Conservation (phyloP, 2,797 vertebrate genomes). For the Spheniscus humboldti region DNA sequence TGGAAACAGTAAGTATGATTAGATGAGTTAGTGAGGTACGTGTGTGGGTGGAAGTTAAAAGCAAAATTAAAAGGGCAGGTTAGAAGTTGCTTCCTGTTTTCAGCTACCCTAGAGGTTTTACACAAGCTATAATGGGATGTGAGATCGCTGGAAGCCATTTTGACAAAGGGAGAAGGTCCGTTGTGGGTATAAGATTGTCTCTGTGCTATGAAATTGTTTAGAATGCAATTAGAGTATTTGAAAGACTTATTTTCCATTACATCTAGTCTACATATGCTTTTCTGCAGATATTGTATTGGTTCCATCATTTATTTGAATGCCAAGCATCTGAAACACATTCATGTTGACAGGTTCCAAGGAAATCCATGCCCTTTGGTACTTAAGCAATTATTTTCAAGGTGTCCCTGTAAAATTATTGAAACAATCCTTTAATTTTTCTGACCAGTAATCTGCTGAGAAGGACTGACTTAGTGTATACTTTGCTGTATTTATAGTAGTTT, state of each 20-base stretch:
- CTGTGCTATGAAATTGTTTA: background rate
- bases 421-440: background rate
- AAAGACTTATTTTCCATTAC: background rate
- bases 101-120: background rate
- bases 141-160: background rate
- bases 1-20: background rate
- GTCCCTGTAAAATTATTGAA: background rate
- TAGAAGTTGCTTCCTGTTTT: constrained; percentile 61
- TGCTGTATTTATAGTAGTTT: background rate
- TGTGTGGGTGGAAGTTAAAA: constrained; percentile 23
- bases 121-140: background rate
- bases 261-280: background rate
- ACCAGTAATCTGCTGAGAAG: background rate
- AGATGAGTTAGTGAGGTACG: background rate
- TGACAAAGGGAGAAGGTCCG: background rate
- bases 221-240: background rate
- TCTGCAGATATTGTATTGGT: background rate
- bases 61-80: constrained; percentile 24
- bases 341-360: background rate
- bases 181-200: background rate
- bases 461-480: background rate
- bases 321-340: background rate
- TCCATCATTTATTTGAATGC: background rate
- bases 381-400: background rate
- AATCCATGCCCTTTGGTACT: background rate